Evolutionary conservation across 2,113 vertebrate species (phyloP), one percentile per base, ranked within the genome.

Genomic region (Rhynchopsitta pachyrhyncha): DNA sequence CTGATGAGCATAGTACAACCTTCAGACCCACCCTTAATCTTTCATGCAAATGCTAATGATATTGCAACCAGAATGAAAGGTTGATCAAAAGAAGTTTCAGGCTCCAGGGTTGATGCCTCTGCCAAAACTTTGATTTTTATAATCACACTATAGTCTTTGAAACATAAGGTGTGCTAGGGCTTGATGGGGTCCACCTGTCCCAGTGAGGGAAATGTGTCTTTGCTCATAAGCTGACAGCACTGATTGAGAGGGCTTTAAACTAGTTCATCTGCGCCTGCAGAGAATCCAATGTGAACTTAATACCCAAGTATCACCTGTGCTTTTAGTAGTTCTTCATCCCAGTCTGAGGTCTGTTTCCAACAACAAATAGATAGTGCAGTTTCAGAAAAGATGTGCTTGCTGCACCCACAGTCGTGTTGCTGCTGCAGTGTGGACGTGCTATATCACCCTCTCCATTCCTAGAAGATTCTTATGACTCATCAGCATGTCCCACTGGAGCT

Each of bases 291-390:
- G 9, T 62, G 33, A 63, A 8, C 33, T 57, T 55, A 41, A 33
- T 39, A 41, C 7, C 33, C 1, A 0, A 33, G 22, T 53, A 22
- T 33, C 25, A 16, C 4, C 42, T 57, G 25, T 44, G 5, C 12
- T 52, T 4, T 37, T 52, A 13, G 22, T 46, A 25, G 9, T 37
- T 68, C 17, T 50, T 89, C 37, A 27, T 50, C 13, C 10, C 28
- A 35, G 47, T 11, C 25, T 33, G 47, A 37, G 18, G 35, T 59
- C 15, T 31, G 13, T 24, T 82, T 76, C 28, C 20, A 44, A 3
- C 33, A 41, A 3, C 7, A 6, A 10, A 11, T 7, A 17, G 8
- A 4, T 6, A 35, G 15, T 5, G 5, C 12, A 13, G 10, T 46
- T 55, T 39, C 24, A 62, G 31, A 1, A 31, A 6, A 42, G 28